A percentile compares a stretch with the other conserved stretches of the same genome.
Evolutionary conservation across 2,797 vertebrate species (phyloP).

Genomic region (Babyrousa celebensis): DNA sequence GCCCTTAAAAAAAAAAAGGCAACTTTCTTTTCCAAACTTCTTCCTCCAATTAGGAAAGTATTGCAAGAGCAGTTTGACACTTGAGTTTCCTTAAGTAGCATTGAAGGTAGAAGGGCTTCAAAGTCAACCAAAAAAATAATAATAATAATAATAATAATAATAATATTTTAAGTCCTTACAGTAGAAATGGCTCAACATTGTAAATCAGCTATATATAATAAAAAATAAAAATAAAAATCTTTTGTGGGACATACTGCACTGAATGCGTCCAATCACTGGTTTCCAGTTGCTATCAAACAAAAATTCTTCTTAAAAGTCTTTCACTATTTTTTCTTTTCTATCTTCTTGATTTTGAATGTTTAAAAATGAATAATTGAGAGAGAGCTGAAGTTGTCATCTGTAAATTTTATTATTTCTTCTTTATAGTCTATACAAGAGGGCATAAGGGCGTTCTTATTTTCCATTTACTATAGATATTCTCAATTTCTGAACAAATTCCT

Average conservation of each 20-base stretch:
- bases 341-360: slow-evolving; percentile 81
- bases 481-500: slow-evolving; percentile 29
- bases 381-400: slow-evolving; percentile 19
- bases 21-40: slow-evolving; percentile 27
- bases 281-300: slow-evolving; percentile 65
- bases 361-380: slow-evolving; percentile 60
- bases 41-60: slow-evolving; percentile 39
- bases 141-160: background rate
- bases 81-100: slow-evolving; percentile 12
- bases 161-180: too few relatives aligned
- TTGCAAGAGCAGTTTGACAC: background rate
- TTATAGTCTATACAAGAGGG: background rate
- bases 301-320: slow-evolving; percentile 75
- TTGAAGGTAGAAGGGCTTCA: background rate
- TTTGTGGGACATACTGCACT: background rate
- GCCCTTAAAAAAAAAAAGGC: background rate
- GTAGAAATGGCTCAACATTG: too few relatives aligned
- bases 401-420: slow-evolving; percentile 52
- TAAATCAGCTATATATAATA: too few relatives aligned
- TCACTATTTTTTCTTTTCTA: slow-evolving; percentile 74
- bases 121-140: slow-evolving; percentile 38
- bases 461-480: background rate
- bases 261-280: background rate
- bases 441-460: background rate
- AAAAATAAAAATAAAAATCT: background rate